phyloP scores from a whole-genome alignment of 2,888 invertebrate genomes.

The Spodoptera picta region DNA sequence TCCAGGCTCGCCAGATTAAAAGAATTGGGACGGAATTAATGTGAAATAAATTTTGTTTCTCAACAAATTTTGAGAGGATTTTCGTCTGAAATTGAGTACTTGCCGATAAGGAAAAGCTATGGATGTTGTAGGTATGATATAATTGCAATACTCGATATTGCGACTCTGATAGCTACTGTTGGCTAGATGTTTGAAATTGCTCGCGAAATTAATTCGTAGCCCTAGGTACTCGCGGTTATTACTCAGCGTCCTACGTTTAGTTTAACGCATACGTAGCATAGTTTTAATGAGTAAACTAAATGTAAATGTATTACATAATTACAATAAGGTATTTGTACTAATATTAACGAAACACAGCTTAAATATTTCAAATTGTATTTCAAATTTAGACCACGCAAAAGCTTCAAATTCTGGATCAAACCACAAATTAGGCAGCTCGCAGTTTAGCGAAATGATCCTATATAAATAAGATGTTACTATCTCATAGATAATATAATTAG shows the following conservation, averaged over 20 bases:
- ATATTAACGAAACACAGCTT: too few relatives aligned
- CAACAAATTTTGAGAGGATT: conserved; percentile 38
- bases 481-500: too few relatives aligned
- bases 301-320: too few relatives aligned
- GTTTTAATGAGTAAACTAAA: background rate
- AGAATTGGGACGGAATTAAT: conserved; percentile 46
- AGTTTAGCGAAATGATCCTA: too few relatives aligned
- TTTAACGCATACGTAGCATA: background rate
- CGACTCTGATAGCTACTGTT: conserved; percentile 24
- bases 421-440: too few relatives aligned
- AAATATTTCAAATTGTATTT: too few relatives aligned
- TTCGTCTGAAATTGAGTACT: conserved; percentile 27
- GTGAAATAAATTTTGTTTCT: conserved; percentile 46
- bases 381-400: too few relatives aligned
- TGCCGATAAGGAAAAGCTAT: conserved; percentile 24
- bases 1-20: conserved; percentile 31
- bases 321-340: too few relatives aligned
- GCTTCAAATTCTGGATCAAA: too few relatives aligned
- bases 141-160: conserved; percentile 38
- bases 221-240: conserved; percentile 25
- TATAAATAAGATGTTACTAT: too few relatives aligned
- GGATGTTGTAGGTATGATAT: conserved; percentile 9
- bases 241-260: background rate
- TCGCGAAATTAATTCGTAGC: conserved; percentile 49
- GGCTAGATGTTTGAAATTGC: conserved; percentile 44